phyloP scores from a whole-genome alignment of 2,113 vertebrate genomes.

The Tenebrosternarchus preto region DNA sequence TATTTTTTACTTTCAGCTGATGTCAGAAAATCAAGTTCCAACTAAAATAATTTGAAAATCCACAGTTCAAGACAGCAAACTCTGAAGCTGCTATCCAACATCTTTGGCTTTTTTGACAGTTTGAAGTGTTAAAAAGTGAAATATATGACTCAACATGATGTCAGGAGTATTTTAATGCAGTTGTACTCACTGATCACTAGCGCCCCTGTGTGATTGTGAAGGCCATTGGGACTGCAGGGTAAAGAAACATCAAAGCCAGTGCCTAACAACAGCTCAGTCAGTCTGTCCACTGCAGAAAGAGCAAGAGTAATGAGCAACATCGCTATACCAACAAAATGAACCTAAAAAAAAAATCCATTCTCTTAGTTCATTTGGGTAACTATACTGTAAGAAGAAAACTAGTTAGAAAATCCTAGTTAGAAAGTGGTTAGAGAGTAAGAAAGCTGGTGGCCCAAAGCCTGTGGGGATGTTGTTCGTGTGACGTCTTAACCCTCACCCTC shows the following conservation, averaged over 20 bases:
- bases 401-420: neutral
- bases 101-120: neutral
- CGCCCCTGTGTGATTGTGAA: constrained; percentile 64
- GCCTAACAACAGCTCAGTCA: constrained; percentile 82
- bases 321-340: too few species aligned
- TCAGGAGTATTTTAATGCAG: neutral
- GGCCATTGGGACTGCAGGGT: constrained; percentile 56
- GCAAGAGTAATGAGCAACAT: neutral
- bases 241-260: constrained; percentile 66
- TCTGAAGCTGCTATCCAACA: too few species aligned
- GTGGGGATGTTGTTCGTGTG: neutral
- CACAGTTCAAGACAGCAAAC: too few species aligned
- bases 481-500: constrained; percentile 75
- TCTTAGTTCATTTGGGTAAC: neutral
- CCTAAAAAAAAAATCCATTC: neutral
- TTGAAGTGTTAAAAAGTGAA: neutral
- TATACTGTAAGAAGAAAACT: neutral
- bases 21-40: too few species aligned
- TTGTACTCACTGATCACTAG: constrained; percentile 72
- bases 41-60: too few species aligned
- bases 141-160: neutral
- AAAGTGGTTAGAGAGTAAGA: neutral
- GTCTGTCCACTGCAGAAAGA: constrained; percentile 77
- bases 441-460: neutral
- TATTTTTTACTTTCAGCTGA: too few species aligned